phyloP scores from a whole-genome alignment of 2,888 invertebrate genomes.

The Drosophila suboccidentalis region DNA sequence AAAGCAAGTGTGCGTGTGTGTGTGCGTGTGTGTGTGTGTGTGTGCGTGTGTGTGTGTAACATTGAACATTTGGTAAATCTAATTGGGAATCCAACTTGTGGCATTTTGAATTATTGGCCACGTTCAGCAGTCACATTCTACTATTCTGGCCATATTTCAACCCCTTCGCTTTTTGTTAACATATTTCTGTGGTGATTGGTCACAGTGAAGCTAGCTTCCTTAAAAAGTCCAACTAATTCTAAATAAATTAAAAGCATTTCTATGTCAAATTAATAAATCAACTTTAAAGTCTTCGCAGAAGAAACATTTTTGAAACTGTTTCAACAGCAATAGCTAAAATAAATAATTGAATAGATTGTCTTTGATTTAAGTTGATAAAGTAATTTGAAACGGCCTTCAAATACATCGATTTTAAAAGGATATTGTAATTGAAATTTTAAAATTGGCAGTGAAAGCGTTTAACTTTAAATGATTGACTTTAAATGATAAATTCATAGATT shows the following conservation, averaged over 20 bases:
- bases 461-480: too few species aligned
- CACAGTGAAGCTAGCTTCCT: neutral
- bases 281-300: neutral
- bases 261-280: neutral
- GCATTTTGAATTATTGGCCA: conserved; percentile 26
- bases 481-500: too few species aligned
- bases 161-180: neutral
- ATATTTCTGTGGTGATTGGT: neutral
- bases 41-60: neutral
- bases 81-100: conserved; percentile 22
- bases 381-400: neutral
- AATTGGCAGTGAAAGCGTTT: too few species aligned
- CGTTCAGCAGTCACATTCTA: neutral
- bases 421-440: too few species aligned
- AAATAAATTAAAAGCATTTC: neutral
- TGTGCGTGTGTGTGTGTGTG: neutral
- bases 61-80: conserved; percentile 26
- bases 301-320: neutral
- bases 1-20: neutral
- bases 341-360: too few species aligned
- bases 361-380: too few species aligned
- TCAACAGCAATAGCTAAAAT: too few species aligned
- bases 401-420: too few species aligned
- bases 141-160: neutral
- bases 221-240: neutral